Evolutionary conservation across 2,888 invertebrate genomes (phyloP).

Genomic region (Cryptocheilus praepositus): DNA sequence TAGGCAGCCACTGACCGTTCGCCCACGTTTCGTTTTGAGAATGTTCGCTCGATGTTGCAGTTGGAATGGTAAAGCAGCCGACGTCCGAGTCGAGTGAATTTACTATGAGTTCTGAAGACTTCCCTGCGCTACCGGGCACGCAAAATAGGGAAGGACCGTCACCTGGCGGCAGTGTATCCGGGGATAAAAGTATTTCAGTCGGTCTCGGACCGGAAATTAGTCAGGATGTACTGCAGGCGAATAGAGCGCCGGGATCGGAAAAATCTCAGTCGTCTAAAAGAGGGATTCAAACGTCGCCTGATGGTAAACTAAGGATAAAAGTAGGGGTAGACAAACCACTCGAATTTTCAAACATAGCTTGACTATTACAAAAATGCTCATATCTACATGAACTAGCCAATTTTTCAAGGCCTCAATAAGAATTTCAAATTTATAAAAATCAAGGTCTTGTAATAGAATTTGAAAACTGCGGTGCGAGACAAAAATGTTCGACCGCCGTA

Average conservation of each 20-base stretch:
- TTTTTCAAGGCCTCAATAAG: too few species aligned
- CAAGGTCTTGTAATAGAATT: too few species aligned
- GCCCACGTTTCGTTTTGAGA: conserved; percentile 9
- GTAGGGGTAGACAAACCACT: too few species aligned
- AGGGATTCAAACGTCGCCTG: conserved; percentile 96
- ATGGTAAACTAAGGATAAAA: conserved; percentile 83
- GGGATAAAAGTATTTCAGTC: conserved; percentile 74
- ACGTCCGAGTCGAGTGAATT: conserved; percentile 94
- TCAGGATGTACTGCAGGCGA: conserved; percentile 72
- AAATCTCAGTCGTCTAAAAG: conserved; percentile 77
- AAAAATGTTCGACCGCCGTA: too few species aligned
- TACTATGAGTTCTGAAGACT: conserved; percentile 99
- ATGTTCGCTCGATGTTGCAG: conserved; percentile 72
- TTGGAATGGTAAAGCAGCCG: conserved; percentile 97
- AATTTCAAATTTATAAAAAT: too few species aligned
- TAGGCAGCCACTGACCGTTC: too few species aligned
- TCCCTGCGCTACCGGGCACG: conserved; percentile 98
- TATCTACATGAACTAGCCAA: too few species aligned
- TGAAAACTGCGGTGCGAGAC: too few species aligned
- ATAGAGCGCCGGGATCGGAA: conserved; percentile 70
- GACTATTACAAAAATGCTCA: too few species aligned
- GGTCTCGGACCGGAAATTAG: conserved; percentile 74
- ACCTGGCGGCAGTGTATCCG: conserved; percentile 78
- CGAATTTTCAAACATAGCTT: too few species aligned
- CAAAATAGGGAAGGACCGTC: conserved; percentile 83